These are phyloP conservation scores for Grammomys dolichurus DNA, from an alignment of 2,113 vertebrate genomes.

Conservation along the genomic window DNA sequence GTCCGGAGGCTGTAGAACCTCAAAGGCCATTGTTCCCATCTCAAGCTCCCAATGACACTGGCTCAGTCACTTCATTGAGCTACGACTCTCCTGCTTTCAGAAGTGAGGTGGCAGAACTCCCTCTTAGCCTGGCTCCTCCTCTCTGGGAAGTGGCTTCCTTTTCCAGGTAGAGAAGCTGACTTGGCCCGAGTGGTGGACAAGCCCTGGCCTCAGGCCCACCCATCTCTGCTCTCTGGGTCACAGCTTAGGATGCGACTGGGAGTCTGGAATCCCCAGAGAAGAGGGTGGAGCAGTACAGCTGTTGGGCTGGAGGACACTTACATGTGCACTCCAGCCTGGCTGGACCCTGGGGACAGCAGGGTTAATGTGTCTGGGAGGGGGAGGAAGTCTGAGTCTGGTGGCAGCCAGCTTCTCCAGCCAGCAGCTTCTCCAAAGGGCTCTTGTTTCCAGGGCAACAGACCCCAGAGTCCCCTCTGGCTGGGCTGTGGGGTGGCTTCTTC, in stretches of 20 bases:
- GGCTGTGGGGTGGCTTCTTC: neutral
- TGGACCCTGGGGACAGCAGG: constrained; percentile 7
- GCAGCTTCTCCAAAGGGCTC: constrained; percentile 1
- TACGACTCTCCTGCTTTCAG: fast-evolving
- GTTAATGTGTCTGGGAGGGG: constrained; percentile 6
- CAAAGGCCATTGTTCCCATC: fast-evolving
- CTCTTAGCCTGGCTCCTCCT: fast-evolving
- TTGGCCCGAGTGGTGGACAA: neutral
- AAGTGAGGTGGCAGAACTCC: neutral
- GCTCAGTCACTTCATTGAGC: neutral
- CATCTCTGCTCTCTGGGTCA: neutral
- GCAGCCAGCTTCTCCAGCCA: neutral
- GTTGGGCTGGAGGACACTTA: fast-evolving
- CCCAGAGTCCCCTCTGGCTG: neutral
- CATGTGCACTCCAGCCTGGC: neutral
- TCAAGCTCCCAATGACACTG: fast-evolving
- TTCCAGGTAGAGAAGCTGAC: neutral
- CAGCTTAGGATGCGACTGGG: neutral
- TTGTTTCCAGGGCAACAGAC: constrained; percentile 64
- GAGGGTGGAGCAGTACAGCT: too few species aligned
- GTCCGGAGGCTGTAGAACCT: neutral
- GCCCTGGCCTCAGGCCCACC: too few species aligned
- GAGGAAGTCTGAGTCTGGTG: neutral
- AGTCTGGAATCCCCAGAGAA: neutral
- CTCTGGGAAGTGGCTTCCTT: neutral